Conservation (phyloP, 2,888 invertebrate genomes). For the Neoaliturus tenellus region DNA sequence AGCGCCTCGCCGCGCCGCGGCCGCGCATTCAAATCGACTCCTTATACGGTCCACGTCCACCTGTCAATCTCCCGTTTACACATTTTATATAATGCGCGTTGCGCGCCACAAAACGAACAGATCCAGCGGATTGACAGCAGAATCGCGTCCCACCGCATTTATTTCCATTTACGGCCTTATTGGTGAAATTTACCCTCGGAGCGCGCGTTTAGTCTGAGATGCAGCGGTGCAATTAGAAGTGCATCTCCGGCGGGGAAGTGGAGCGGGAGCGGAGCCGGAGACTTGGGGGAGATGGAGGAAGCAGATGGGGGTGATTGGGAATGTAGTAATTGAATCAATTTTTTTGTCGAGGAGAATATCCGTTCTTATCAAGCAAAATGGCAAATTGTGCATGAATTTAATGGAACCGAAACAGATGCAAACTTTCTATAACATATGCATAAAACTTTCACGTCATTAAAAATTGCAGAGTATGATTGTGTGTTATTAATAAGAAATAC, state of each 20-base stretch:
- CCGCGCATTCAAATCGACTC: constrained; percentile 54
- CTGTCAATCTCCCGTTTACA: constrained; percentile 56
- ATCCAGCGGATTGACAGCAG: constrained; percentile 53
- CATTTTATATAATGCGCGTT: constrained; percentile 58
- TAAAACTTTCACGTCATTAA: too few relatives aligned
- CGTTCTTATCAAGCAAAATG: too few relatives aligned
- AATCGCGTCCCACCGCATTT: constrained; percentile 45
- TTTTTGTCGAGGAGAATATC: too few relatives aligned
- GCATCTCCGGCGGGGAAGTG: background rate
- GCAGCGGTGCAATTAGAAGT: constrained; percentile 4
- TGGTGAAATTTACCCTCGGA: constrained; percentile 46
- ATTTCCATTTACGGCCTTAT: constrained; percentile 57
- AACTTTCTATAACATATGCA: too few relatives aligned
- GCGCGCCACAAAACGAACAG: constrained; percentile 52
- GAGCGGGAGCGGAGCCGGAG: background rate
- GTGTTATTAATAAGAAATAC: too few relatives aligned
- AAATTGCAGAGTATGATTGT: too few relatives aligned
- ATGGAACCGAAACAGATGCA: too few relatives aligned
- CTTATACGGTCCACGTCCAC: constrained; percentile 44
- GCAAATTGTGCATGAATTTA: too few relatives aligned
- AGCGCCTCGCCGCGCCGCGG: background rate
- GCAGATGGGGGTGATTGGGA: background rate
- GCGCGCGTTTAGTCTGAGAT: constrained; percentile 31
- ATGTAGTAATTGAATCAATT: too few relatives aligned
- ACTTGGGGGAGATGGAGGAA: too few relatives aligned